phyloP scores from a whole-genome alignment of 1,140 invertebrate species.

The Drosophila mauritiana region DNA sequence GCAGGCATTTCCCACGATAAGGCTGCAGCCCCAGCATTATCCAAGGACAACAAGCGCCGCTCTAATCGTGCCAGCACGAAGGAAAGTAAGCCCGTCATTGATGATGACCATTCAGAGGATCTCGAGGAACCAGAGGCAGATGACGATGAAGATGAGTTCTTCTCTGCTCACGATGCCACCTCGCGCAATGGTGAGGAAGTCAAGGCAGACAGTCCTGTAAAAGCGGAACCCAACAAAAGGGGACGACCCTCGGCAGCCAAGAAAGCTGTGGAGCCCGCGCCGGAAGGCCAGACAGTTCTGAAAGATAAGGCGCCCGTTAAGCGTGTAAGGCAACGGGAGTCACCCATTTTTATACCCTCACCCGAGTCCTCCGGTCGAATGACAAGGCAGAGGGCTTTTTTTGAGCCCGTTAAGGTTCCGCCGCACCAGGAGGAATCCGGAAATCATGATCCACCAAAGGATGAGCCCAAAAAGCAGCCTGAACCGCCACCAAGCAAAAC shows the following conservation, averaged over 20 bases:
- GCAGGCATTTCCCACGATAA: slow-evolving; percentile 4
- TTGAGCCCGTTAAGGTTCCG: slow-evolving; percentile 80
- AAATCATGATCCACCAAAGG: slow-evolving; percentile 15
- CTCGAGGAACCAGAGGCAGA: slow-evolving; percentile 42
- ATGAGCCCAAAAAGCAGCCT: slow-evolving; percentile 24
- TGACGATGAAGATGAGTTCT: slow-evolving; percentile 73
- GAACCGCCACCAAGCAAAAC: slow-evolving; percentile 18
- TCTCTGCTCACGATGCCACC: slow-evolving; percentile 72
- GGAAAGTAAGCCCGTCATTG: slow-evolving; percentile 53
- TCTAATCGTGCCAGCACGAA: slow-evolving; percentile 65
- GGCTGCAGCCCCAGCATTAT: slow-evolving; percentile 24
- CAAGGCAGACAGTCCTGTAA: slow-evolving; percentile 43
- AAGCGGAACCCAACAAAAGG: slow-evolving; percentile 50
- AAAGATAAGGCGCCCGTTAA: slow-evolving; percentile 68
- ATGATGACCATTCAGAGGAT: slow-evolving; percentile 42
- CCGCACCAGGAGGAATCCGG: slow-evolving; percentile 52
- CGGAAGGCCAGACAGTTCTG: slow-evolving; percentile 1
- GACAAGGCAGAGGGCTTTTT: slow-evolving; percentile 81
- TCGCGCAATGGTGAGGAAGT: slow-evolving; percentile 60
- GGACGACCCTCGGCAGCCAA: slow-evolving; percentile 36
- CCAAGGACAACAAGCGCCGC: slow-evolving; percentile 65
- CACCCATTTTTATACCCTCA: slow-evolving; percentile 82
- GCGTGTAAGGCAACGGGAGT: slow-evolving; percentile 72
- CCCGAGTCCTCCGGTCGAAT: slow-evolving; percentile 79
- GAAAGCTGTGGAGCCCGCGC: slow-evolving; percentile 26